Base-by-base conservation (phyloP, 2,797 vertebrate species). In the Acipenser transmontanus region DNA sequence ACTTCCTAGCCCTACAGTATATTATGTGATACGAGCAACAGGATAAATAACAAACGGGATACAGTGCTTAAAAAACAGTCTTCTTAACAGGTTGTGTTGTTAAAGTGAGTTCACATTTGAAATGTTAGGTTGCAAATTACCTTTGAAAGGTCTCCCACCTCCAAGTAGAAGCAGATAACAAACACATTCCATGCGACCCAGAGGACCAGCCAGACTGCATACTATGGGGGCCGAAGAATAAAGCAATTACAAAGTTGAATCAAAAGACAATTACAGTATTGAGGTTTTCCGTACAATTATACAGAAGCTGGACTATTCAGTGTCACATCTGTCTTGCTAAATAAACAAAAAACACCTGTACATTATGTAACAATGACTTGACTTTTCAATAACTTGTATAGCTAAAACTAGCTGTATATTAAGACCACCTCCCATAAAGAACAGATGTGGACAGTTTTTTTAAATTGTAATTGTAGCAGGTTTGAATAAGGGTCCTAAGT, bases 141-240 rank as follows among this genome's bases (percentile, higher is more conserved):
- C 91, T 94, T 95, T 81, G 96, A 98, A 87, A 99, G 92, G 76
- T 96, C 91, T 69, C 97, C 96, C 80, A 96, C 96, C 88, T 98
- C 96, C 92, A 99, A 88, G 84, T 99, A 99, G 88, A 99, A 98
- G 86, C 96, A 99, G 87, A 98, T 95, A 88, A 99, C 91, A 88
- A 99, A 99, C 82, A 97, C 91, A 7, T 98, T 99, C 96, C 96
- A 98, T 50, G 94, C 93, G 84, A 98, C 91, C 96, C 96, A 99
- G 73, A 96, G 84, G 72, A 98, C 87, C 81, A 98, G 85, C 97
- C 97, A 99, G 83, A 88, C 90, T 50, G 97, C 97, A 70, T 98
- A 99, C 97, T 99, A 88, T 6, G 73, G 75, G 73, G 60, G 80
- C 7, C 72, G 20, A 77, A 12, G 82, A 79, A 49, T 75, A 57